Conservation (phyloP, 2,113 vertebrate species). For the Dendrocopos noguchii region DNA sequence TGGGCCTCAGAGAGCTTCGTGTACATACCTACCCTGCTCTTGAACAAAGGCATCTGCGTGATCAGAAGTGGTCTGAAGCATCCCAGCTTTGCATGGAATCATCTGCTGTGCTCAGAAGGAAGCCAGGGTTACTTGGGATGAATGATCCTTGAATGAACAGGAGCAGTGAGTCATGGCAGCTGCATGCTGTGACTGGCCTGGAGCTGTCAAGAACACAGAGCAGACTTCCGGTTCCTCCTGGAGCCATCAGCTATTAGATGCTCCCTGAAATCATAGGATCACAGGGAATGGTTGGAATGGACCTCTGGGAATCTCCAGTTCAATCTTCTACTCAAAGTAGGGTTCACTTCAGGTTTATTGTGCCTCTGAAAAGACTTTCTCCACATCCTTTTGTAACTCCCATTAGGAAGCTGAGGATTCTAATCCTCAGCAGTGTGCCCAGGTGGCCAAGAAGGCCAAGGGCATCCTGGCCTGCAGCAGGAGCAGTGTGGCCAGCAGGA, state of each 20-base stretch:
- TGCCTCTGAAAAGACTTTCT: background rate
- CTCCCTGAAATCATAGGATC: background rate
- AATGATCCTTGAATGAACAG: slow-evolving; percentile 12
- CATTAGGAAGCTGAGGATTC: background rate
- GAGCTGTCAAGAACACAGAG: slow-evolving; percentile 25
- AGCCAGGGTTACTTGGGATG: background rate
- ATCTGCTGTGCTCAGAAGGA: background rate
- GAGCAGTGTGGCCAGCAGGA: too few species aligned
- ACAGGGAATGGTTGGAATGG: background rate
- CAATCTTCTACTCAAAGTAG: background rate
- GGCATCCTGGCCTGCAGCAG: too few species aligned
- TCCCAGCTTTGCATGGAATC: slow-evolving; percentile 9
- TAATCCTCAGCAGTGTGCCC: too few species aligned
- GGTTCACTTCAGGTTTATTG: background rate
- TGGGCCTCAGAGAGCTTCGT: background rate
- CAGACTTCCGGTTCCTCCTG: slow-evolving; percentile 24
- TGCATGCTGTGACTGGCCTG: slow-evolving; percentile 9
- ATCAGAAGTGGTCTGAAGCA: background rate
- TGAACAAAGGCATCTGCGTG: background rate
- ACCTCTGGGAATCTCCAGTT: background rate
- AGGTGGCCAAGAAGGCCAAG: too few species aligned
- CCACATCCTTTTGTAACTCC: background rate
- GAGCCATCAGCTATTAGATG: background rate
- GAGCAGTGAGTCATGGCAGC: slow-evolving; percentile 49
- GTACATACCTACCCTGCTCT: background rate